These are phyloP conservation scores for Atta texana DNA, from an alignment of 1,140 invertebrate genomes.

Conservation along the genomic window DNA sequence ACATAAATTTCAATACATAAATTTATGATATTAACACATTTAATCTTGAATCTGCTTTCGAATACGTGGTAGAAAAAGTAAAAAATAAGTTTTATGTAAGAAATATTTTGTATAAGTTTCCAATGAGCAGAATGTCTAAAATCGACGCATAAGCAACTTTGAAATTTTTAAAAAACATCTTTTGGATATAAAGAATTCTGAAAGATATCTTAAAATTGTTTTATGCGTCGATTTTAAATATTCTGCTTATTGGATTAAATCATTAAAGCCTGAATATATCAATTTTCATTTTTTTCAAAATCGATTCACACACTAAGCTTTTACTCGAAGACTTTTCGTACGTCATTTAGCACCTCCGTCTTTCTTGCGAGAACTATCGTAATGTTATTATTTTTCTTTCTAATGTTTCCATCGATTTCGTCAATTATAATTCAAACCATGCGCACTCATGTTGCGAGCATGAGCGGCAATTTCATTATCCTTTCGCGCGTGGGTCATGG, in stretches of 20 bases:
- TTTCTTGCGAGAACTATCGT: background rate
- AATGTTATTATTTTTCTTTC: background rate
- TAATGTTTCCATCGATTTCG: constrained; percentile 45
- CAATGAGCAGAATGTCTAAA: too few species aligned
- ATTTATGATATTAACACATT: background rate
- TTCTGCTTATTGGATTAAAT: too few species aligned
- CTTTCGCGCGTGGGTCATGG: constrained; percentile 20
- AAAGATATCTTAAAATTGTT: too few species aligned
- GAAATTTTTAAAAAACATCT: too few species aligned
- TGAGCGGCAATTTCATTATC: constrained; percentile 62
- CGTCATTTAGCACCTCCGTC: background rate
- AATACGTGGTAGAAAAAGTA: background rate
- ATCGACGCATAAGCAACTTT: too few species aligned
- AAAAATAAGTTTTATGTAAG: background rate
- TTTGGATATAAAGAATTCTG: too few species aligned
- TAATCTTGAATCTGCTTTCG: background rate
- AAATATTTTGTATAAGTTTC: background rate
- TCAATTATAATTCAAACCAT: constrained; percentile 42
- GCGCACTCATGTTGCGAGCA: constrained; percentile 7
- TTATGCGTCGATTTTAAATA: too few species aligned
- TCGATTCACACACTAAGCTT: background rate
- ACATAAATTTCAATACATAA: constrained; percentile 2
- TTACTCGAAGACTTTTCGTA: background rate
- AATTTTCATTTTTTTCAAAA: background rate
- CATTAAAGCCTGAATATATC: background rate